phyloP scores from a whole-genome alignment of 2,113 vertebrate species.

The Puffinus mauretanicus region DNA sequence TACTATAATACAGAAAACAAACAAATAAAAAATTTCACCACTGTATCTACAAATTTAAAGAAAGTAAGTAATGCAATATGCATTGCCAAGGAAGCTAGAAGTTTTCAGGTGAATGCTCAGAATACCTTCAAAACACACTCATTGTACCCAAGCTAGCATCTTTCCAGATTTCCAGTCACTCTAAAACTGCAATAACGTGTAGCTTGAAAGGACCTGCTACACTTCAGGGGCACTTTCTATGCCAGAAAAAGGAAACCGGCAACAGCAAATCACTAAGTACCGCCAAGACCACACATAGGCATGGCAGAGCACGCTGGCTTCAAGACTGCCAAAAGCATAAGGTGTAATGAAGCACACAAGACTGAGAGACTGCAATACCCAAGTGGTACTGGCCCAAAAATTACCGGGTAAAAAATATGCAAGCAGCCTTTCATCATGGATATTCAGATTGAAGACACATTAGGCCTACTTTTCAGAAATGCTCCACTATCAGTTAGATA shows the following conservation, averaged over 20 bases:
- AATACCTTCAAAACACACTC: not conserved
- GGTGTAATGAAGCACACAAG: not conserved
- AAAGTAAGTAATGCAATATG: not conserved
- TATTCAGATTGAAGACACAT: not conserved
- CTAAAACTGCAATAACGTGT: not conserved
- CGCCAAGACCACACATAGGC: not conserved
- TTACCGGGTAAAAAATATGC: rapidly evolving
- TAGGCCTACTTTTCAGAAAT: not conserved
- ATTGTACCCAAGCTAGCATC: not conserved
- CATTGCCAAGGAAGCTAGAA: not conserved
- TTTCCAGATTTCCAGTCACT: not conserved
- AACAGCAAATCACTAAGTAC: not conserved
- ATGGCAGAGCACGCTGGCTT: rapidly evolving
- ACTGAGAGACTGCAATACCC: not conserved
- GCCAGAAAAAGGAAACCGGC: not conserved
- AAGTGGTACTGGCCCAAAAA: not conserved
- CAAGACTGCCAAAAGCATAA: not conserved
- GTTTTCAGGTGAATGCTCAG: not conserved
- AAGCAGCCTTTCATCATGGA: not conserved
- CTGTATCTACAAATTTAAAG: not conserved
- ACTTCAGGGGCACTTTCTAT: not conserved
- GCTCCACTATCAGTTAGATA: not conserved
- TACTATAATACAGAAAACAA: not conserved
- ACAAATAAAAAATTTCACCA: not conserved
- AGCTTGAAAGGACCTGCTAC: not conserved